These are phyloP conservation scores for Tinea semifulvella DNA, from an alignment of 2,888 invertebrate species.

Conservation along the genomic window DNA sequence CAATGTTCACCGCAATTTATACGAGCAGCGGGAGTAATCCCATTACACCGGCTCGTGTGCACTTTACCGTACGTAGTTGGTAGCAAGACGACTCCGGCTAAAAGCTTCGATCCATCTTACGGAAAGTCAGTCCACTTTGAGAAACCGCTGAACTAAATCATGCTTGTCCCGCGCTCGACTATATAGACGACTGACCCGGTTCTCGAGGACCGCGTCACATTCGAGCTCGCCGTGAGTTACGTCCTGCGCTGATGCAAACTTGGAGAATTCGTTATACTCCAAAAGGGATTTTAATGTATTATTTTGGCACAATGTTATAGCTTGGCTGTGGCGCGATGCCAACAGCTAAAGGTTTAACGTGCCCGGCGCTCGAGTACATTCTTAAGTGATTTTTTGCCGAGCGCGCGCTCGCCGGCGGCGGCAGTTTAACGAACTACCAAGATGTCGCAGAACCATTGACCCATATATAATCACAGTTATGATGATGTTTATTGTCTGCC, in stretches of 20 bases:
- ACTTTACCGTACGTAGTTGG: slow-evolving; percentile 42
- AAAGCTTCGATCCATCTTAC: slow-evolving; percentile 59
- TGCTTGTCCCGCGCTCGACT: slow-evolving; percentile 33
- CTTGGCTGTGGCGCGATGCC: slow-evolving; percentile 44
- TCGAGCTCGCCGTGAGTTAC: slow-evolving; percentile 15
- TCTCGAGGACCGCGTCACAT: slow-evolving; percentile 35
- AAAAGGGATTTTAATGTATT: slow-evolving; percentile 57
- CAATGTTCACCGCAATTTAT: slow-evolving; percentile 33
- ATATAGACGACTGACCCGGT: slow-evolving; percentile 47
- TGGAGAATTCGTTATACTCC: slow-evolving; percentile 40
- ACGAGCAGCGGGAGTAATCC: slow-evolving; percentile 36
- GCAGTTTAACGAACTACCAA: slow-evolving; percentile 54
- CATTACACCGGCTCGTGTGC: slow-evolving; percentile 28
- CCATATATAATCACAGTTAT: slow-evolving; percentile 50
- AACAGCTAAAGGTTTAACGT: slow-evolving; percentile 55
- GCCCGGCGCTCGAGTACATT: slow-evolving; percentile 40
- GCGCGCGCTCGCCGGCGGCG: slow-evolving; percentile 34
- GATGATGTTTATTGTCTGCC: slow-evolving; percentile 38
- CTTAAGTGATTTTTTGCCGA: slow-evolving; percentile 56
- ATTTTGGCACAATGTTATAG: slow-evolving; percentile 54
- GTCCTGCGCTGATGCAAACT: slow-evolving; percentile 34
- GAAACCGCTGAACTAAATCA: slow-evolving; percentile 50
- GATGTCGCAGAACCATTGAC: slow-evolving; percentile 51
- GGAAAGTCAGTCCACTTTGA: slow-evolving; percentile 50
- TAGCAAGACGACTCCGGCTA: slow-evolving; percentile 48